Evolutionary conservation across 2,888 invertebrate species (phyloP).

Genomic region (Palloptera scutellata): DNA sequence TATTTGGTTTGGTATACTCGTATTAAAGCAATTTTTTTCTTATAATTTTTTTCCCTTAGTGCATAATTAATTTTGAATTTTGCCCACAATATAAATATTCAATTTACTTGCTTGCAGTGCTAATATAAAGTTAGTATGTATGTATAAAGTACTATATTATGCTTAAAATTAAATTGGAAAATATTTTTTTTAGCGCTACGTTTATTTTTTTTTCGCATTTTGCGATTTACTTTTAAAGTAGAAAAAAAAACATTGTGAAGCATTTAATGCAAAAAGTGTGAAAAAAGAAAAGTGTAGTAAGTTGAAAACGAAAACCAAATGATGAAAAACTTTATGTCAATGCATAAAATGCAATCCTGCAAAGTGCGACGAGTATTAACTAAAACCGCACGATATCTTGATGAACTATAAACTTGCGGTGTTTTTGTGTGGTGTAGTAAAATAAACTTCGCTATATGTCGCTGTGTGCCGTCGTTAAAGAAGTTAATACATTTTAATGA

Average conservation of each 20-base stretch:
- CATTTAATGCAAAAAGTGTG: too few species aligned
- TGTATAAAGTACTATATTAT: too few species aligned
- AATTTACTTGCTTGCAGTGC: too few species aligned
- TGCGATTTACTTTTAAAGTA: too few species aligned
- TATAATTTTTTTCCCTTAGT: not conserved
- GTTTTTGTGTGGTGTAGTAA: not conserved
- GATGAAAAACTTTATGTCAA: conserved; percentile 7
- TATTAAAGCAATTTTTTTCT: not conserved
- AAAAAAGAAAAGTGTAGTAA: too few species aligned
- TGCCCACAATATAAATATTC: not conserved
- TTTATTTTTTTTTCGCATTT: too few species aligned
- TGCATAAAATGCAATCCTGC: conserved; percentile 6
- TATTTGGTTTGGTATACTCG: conserved; percentile 7
- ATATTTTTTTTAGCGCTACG: too few species aligned
- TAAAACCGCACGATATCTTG: not conserved
- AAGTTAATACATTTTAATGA: conserved; percentile 57
- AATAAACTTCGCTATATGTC: not conserved
- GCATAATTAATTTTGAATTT: not conserved
- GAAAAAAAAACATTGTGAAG: too few species aligned
- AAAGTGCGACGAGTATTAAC: not conserved
- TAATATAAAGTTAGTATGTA: too few species aligned
- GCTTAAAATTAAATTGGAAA: too few species aligned
- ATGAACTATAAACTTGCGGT: not conserved
- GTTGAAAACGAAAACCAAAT: not conserved
- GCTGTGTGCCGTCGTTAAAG: conserved; percentile 7